A percentile compares a stretch with the other conserved stretches of the same genome.
phyloP scores from a whole-genome alignment of 2,888 invertebrate genomes.

The Hermaeophaga mercurialis region DNA sequence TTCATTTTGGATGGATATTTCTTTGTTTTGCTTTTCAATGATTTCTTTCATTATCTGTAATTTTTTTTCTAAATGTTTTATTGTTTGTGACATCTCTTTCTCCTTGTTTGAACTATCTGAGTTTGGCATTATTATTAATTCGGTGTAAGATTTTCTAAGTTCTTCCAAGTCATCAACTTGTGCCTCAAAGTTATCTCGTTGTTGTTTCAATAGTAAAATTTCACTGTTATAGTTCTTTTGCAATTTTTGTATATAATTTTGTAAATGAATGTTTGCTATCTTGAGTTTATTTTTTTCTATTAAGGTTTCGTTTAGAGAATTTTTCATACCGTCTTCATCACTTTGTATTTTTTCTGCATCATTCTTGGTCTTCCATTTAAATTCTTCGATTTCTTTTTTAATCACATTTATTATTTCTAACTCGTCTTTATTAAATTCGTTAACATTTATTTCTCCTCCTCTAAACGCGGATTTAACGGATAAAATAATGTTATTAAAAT shows the following conservation, averaged over 20 bases:
- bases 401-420: slow-evolving; percentile 13
- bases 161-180: slow-evolving; percentile 46
- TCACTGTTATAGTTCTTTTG: slow-evolving; percentile 24
- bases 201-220: slow-evolving; percentile 27
- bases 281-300: slow-evolving; percentile 37
- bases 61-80: slow-evolving; percentile 26
- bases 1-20: slow-evolving; percentile 27
- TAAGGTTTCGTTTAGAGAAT: slow-evolving; percentile 29
- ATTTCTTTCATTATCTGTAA: slow-evolving; percentile 25
- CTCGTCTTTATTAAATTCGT: slow-evolving; percentile 13
- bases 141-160: slow-evolving; percentile 43
- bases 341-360: slow-evolving; percentile 28
- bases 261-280: slow-evolving; percentile 21
- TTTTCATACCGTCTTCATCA: slow-evolving; percentile 34
- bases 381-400: slow-evolving; percentile 26
- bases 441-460: slow-evolving; percentile 24
- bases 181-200: slow-evolving; percentile 37
- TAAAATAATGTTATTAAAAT: slow-evolving; percentile 16
- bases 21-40: slow-evolving; percentile 32
- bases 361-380: slow-evolving; percentile 11
- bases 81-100: slow-evolving; percentile 28
- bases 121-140: slow-evolving; percentile 38
- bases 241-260: slow-evolving; percentile 19
- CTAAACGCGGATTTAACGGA: slow-evolving; percentile 31
- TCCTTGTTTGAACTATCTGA: slow-evolving; percentile 28